Conservation (phyloP, 2,113 vertebrate genomes). For the Tricholaema leucomelas region DNA sequence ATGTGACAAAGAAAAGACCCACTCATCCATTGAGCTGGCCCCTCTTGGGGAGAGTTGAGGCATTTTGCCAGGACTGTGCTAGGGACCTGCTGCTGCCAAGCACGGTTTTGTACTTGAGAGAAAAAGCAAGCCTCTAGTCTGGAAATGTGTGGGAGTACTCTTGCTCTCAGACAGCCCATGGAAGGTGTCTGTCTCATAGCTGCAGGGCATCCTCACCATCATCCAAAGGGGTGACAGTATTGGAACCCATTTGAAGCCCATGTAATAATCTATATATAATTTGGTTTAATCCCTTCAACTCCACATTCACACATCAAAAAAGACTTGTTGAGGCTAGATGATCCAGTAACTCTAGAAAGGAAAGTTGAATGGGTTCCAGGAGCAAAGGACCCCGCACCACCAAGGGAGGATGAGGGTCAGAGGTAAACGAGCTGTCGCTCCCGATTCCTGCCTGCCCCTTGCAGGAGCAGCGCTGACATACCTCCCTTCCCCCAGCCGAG, state of each 20-base stretch:
- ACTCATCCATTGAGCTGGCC: neutral
- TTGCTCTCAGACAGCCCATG: neutral
- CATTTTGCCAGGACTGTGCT: neutral
- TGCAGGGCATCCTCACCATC: neutral
- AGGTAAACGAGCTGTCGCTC: neutral
- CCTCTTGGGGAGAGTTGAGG: neutral
- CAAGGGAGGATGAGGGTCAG: neutral
- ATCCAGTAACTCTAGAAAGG: neutral
- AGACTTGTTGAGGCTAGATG: neutral
- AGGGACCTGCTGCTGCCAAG: neutral
- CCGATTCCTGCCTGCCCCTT: neutral
- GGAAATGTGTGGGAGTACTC: fast-evolving
- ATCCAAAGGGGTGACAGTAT: neutral
- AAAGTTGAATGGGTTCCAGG: neutral
- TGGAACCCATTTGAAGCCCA: fast-evolving
- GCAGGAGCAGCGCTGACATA: neutral
- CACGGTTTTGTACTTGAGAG: neutral
- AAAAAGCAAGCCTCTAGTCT: neutral
- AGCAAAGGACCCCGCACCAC: neutral
- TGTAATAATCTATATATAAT: neutral
- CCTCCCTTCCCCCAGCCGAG: slow-evolving; percentile 32
- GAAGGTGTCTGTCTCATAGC: neutral
- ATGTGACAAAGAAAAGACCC: neutral
- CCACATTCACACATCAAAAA: neutral
- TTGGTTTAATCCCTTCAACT: neutral